Conservation (phyloP, 2,888 invertebrate species). For the Stictocephala bisonia region DNA sequence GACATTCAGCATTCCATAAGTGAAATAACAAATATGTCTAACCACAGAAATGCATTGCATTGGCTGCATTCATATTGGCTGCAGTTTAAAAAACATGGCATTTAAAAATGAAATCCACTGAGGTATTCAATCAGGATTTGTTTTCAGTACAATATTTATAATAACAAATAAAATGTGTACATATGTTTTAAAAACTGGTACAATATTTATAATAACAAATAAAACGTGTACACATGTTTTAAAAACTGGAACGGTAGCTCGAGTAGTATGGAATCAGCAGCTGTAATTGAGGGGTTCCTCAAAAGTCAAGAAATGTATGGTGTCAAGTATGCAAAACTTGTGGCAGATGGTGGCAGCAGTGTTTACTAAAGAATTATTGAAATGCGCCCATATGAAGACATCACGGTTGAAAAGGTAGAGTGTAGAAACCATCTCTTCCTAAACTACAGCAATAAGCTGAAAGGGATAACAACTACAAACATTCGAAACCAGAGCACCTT, state of each 20-base stretch:
- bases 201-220: too few relatives aligned
- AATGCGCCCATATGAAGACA: slow-evolving; percentile 55
- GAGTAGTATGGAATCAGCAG: slow-evolving; percentile 61
- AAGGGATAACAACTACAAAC: slow-evolving; percentile 9
- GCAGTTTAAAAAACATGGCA: too few relatives aligned
- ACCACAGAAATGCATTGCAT: too few relatives aligned
- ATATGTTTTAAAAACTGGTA: too few relatives aligned
- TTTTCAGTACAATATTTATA: too few relatives aligned
- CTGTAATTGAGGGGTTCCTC: slow-evolving; percentile 61
- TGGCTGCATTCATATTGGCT: too few relatives aligned
- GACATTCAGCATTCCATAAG: too few relatives aligned
- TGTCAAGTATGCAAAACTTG: slow-evolving; percentile 58
- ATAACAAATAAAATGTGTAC: too few relatives aligned
- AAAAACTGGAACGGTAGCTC: slow-evolving; percentile 60
- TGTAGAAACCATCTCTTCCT: slow-evolving; percentile 60
- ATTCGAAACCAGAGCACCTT: not conserved
- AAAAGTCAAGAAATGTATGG: slow-evolving; percentile 59
- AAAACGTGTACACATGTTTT: too few relatives aligned
- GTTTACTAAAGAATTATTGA: slow-evolving; percentile 59
- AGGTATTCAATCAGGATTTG: too few relatives aligned
- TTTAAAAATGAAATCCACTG: too few relatives aligned
- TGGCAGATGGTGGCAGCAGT: slow-evolving; percentile 63
- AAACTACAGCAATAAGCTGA: slow-evolving; percentile 50
- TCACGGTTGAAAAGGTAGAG: slow-evolving; percentile 60
- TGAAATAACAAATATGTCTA: too few relatives aligned